Evolutionary conservation across 2,113 vertebrate species (phyloP), one percentile per base, ranked within the genome.

Genomic region (Uria aalge): DNA sequence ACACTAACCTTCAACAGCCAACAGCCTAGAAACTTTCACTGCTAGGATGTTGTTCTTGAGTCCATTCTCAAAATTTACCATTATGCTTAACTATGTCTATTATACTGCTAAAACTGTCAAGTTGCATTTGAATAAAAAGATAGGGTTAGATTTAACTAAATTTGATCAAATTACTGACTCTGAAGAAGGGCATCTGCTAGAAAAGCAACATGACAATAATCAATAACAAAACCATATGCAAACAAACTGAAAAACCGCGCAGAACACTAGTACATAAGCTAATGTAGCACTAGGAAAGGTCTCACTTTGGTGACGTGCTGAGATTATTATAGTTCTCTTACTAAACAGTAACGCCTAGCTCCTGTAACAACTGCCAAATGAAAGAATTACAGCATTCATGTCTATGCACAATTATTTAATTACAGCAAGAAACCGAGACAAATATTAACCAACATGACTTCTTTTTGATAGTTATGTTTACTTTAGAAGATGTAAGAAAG

Each of bases 401-500:
- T 64, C 85, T 56, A n/a, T 17, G 57, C 18, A 36, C n/a, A 74
- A 48, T 91, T 95, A 72, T 64, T 89, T 85, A 64, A 96, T 64
- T 92, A 94, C 72, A 93, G 80, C 48, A 94, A 85, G 80, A 97
- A 96, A 94, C 17, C 20, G 48, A 72, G 52, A 72, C 32, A 88
- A 90, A 36, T 74, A 68, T 19, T 72, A 79, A 53, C 12, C 26
- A 40, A n/a, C 2, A 2, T 66, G 47, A n/a, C 41, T 96, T 68
- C 48, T 56, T 81, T 79, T 48, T 2, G 0, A 63, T 27, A 71
- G n/a, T 30, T 73, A 57, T 0, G 4, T 64, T 94, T 96, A 72
- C 48, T 91, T 78, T 9, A 68, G 43, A 88, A 86, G 40, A 38
- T 18, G 3, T 4, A 73, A 52, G 43, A 90, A 88, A 90, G 24